These are phyloP conservation scores for Drosophila mulleri DNA, from an alignment of 2,888 invertebrate genomes.

Conservation along the genomic window DNA sequence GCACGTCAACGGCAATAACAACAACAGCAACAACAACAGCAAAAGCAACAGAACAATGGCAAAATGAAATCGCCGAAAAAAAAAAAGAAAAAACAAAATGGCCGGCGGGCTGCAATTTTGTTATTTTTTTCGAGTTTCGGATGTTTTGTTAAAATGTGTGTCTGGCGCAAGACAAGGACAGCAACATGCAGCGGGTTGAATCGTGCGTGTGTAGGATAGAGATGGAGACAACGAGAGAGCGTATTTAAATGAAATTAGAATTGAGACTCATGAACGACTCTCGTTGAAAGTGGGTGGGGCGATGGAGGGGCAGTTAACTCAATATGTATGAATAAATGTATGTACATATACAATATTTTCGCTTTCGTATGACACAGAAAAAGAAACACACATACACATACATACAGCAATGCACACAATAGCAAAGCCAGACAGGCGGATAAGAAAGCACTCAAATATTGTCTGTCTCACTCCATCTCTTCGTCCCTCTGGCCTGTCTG, in stretches of 20 bases:
- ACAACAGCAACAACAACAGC: constrained; percentile 39
- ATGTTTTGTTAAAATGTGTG: constrained; percentile 24
- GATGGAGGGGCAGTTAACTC: constrained; percentile 25
- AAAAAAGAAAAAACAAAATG: constrained; percentile 65
- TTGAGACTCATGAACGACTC: constrained; percentile 64
- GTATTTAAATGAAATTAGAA: constrained; percentile 74
- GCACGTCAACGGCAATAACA: constrained; percentile 42
- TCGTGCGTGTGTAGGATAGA: neutral
- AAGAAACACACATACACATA: constrained; percentile 9
- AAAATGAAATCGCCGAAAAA: constrained; percentile 67
- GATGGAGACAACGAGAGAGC: constrained; percentile 4
- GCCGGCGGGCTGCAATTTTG: constrained; percentile 66
- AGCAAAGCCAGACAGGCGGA: constrained; percentile 35
- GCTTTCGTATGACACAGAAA: constrained; percentile 77
- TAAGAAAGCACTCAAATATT: constrained; percentile 37
- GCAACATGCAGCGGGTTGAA: constrained; percentile 3
- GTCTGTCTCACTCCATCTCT: neutral
- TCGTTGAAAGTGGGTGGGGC: constrained; percentile 3
- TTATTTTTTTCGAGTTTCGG: constrained; percentile 45
- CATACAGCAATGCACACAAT: constrained; percentile 6
- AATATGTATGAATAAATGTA: constrained; percentile 35
- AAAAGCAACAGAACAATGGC: constrained; percentile 46
- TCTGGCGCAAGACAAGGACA: constrained; percentile 25
- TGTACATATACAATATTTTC: constrained; percentile 47
- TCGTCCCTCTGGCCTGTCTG: constrained; percentile 23